Evolutionary conservation across 2,113 vertebrate species (phyloP), one percentile per base, ranked within the genome.

Genomic region (Tupaia chinensis): DNA sequence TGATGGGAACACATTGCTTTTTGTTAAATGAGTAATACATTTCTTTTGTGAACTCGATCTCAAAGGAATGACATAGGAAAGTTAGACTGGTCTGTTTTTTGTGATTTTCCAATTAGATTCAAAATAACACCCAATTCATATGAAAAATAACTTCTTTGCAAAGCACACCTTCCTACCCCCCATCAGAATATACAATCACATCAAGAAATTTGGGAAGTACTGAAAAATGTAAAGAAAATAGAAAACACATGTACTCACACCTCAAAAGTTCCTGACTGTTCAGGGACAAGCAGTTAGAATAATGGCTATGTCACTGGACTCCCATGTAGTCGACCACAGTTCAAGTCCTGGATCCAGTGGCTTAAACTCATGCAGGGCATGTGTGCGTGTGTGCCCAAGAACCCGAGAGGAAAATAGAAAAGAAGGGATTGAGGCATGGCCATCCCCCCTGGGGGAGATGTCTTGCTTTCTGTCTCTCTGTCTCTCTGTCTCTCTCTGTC

Each of bases 121-220:
- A 84, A 96, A 96, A 93, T 90, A 89, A 85, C 13, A 56, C 16
- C 25, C 87, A 95, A 69, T 77, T 87, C 63, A 73, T 69, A 95
- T 68, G 61, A 94, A 96, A 91, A 78, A 60, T 34, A 93, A 72
- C 32, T 56, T 91, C 32, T 89, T 95, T 89, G 63, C 15, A 76
- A 58, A 89, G 69, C 27, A 19, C 23, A 29, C 34, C 16, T 69
- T 54, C 23, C 8, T 17, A 6, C 14, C n/a, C 54, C 20, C 23
- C 5, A 68, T 86, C 29, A 93, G 87, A 96, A 66, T 80, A 60
- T 5, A 88, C 25, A 93, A 34, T 69, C 54, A 93, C 87, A 84
- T 90, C 69, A 53, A 94, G 63, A 77, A 96, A 96, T 86, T 61
- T 90, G 13, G 44, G 29, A 53, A 70, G 44, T 32, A 63, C 16